These are phyloP conservation scores for Austrolebias charrua DNA, from an alignment of 2,797 vertebrate species.

Conservation along the genomic window DNA sequence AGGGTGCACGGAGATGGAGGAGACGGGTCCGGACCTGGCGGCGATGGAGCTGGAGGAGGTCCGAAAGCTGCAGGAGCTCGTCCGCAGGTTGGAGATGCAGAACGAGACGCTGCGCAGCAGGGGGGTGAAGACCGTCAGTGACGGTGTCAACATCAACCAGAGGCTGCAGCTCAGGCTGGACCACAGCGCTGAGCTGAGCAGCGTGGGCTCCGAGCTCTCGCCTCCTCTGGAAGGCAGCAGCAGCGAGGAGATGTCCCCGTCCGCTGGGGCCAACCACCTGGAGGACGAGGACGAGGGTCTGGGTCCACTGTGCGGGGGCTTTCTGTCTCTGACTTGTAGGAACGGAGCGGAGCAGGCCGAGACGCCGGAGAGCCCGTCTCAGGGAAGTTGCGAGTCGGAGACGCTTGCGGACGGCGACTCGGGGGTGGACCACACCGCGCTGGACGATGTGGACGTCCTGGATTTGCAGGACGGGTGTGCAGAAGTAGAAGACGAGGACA, in stretches of 20 bases:
- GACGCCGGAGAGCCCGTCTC: conserved; percentile 72
- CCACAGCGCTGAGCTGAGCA: conserved; percentile 43
- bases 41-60: conserved; percentile 87
- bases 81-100: conserved; percentile 87
- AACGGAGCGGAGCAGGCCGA: conserved; percentile 40
- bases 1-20: conserved; percentile 64
- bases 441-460: conserved; percentile 89
- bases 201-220: conserved; percentile 64
- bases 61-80: conserved; percentile 88
- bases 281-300: conserved; percentile 55
- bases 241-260: conserved; percentile 75
- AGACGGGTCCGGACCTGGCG: conserved; percentile 60
- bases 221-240: conserved; percentile 67
- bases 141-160: conserved; percentile 63
- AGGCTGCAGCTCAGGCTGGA: conserved; percentile 55
- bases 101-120: conserved; percentile 84
- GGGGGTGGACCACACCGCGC: conserved; percentile 71
- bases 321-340: conserved; percentile 66
- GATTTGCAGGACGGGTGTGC: conserved; percentile 84
- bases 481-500: conserved; percentile 84
- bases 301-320: conserved; percentile 40
- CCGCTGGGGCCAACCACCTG: conserved; percentile 52
- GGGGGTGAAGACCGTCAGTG: conserved; percentile 67
- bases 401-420: conserved; percentile 68
- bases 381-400: conserved; percentile 75